A percentile compares a stretch with the other conserved stretches of the same genome.
Evolutionary conservation across 1,140 invertebrate species (phyloP).

Genomic region (Calephelis virginiensis): DNA sequence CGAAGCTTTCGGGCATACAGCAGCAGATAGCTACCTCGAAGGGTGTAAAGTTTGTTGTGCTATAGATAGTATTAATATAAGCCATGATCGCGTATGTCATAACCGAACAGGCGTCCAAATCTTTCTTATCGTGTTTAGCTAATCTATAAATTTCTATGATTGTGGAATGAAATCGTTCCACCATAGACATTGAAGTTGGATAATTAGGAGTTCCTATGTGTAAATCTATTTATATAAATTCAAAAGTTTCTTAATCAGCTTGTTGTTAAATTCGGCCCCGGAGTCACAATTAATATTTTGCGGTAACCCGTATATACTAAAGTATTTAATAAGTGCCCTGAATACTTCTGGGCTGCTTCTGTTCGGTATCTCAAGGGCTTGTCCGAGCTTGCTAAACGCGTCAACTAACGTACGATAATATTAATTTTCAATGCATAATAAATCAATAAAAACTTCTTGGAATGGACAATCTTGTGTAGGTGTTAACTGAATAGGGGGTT

Average conservation of each 20-base stretch:
- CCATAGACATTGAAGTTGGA: constrained; percentile 33
- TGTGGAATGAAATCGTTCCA: constrained; percentile 38
- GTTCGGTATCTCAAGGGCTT: constrained; percentile 26
- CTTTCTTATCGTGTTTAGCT: constrained; percentile 36
- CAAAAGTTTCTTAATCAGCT: no score
- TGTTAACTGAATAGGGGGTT: constrained; percentile 27
- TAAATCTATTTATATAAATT: constrained; percentile 10
- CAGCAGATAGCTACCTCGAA: constrained; percentile 43
- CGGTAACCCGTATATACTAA: no score
- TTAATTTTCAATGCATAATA: no score
- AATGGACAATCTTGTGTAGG: background rate
- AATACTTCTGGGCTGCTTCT: constrained; percentile 30
- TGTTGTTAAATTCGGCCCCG: no score
- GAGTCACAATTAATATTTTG: no score
- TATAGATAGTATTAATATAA: constrained; percentile 39
- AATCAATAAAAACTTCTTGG: no score
- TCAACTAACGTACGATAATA: background rate
- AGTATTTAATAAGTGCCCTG: background rate
- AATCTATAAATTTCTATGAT: constrained; percentile 37
- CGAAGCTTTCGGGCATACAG: no score
- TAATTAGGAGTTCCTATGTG: constrained; percentile 31
- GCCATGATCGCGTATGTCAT: constrained; percentile 40
- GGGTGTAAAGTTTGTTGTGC: constrained; percentile 30
- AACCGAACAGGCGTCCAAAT: constrained; percentile 26
- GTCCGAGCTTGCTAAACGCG: constrained; percentile 34